Conservation (phyloP, 2,113 vertebrate species). For the Pungitius pungitius region DNA sequence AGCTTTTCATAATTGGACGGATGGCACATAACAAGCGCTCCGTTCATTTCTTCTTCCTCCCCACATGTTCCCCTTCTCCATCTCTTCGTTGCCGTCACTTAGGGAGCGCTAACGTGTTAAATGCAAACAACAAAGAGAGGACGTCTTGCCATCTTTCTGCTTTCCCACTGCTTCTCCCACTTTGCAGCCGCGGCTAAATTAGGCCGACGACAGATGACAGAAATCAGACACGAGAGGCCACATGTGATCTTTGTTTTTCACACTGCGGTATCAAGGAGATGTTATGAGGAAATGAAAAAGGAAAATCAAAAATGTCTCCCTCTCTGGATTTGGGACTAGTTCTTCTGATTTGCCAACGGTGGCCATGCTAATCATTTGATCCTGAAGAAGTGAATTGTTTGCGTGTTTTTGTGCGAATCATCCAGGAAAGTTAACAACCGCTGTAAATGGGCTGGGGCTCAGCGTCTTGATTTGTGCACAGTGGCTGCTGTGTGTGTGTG, state of each 20-base stretch:
- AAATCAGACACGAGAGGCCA: conserved; percentile 76
- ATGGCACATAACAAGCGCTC: conserved; percentile 18
- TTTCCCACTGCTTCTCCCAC: conserved; percentile 75
- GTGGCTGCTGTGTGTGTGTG: conserved; percentile 55
- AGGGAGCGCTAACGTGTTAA: conserved; percentile 77
- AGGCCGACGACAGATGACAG: conserved; percentile 58
- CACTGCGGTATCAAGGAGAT: conserved; percentile 75
- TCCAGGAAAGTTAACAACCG: conserved; percentile 74
- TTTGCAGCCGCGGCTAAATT: conserved; percentile 73
- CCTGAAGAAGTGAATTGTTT: conserved; percentile 73
- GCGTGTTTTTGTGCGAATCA: conserved; percentile 60
- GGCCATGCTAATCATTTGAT: conserved; percentile 82
- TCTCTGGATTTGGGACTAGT: conserved; percentile 60
- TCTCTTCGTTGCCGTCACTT: conserved; percentile 69
- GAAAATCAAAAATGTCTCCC: conserved; percentile 49
- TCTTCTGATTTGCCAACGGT: conserved; percentile 63
- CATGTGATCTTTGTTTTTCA: conserved; percentile 80
- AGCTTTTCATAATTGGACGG: conserved; percentile 29
- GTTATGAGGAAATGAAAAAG: conserved; percentile 33
- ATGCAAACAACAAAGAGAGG: conserved; percentile 74
- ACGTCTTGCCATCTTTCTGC: conserved; percentile 77
- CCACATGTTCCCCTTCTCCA: conserved; percentile 40
- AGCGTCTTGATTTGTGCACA: conserved; percentile 76
- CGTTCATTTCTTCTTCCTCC: conserved; percentile 5
- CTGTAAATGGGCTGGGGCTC: conserved; percentile 73